Percentiles rank a stretch among this genome's conserved stretches.
Conservation (phyloP, 2,888 invertebrate species). For the Lithophane ornitopus region DNA sequence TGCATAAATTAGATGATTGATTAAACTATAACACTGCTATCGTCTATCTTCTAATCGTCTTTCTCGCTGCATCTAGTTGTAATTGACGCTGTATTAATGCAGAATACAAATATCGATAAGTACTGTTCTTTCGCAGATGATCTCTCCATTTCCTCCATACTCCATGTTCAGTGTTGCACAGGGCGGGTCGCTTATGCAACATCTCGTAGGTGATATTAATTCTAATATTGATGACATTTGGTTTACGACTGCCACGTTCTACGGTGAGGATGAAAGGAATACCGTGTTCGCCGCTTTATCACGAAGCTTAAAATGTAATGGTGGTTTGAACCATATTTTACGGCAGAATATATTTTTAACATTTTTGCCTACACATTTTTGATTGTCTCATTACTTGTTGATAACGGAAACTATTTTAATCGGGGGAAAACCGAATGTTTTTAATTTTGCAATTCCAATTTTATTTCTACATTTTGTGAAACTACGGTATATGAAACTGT, state of each 20-base stretch:
- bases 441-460: not conserved
- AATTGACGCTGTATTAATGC: not conserved
- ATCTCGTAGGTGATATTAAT: slow-evolving; percentile 58
- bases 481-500: not conserved
- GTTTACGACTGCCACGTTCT: slow-evolving; percentile 43
- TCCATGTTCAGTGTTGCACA: slow-evolving; percentile 46
- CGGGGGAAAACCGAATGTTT: not conserved
- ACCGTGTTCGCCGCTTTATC: slow-evolving; percentile 39
- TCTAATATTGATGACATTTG: slow-evolving; percentile 53
- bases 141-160: slow-evolving; percentile 23
- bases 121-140: not conserved
- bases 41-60: not conserved
- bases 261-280: slow-evolving; percentile 37
- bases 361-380: not conserved
- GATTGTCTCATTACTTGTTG: not conserved
- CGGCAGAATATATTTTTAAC: not conserved
- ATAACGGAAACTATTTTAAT: not conserved
- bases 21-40: too few species aligned
- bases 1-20: too few species aligned
- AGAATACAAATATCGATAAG: not conserved
- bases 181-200: slow-evolving; percentile 54
- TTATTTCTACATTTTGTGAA: not conserved
- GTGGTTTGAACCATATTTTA: slow-evolving; percentile 13
- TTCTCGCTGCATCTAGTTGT: not conserved
- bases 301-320: slow-evolving; percentile 26